Evolutionary conservation across 2,113 vertebrate species (phyloP).

Genomic region (Bos indicus): DNA sequence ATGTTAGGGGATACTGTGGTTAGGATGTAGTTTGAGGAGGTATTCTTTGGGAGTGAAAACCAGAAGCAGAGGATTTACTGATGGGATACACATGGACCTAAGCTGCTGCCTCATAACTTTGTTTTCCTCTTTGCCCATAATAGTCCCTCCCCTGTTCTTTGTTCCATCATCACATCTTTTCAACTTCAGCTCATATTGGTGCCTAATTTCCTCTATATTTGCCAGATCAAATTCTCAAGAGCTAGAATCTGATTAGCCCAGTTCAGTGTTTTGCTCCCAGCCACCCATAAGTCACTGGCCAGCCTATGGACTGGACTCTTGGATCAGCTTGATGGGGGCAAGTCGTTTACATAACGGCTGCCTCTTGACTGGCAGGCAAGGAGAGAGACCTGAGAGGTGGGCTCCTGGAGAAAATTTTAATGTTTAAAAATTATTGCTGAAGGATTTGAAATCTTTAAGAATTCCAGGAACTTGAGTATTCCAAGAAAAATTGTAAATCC

Average conservation of each 20-base stretch:
- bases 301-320: not conserved
- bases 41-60: not conserved
- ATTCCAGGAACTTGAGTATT: not conserved
- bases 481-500: not conserved
- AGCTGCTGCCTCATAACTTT: not conserved
- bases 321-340: not conserved
- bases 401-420: not conserved
- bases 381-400: not conserved
- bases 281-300: not conserved
- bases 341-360: not conserved
- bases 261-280: not conserved
- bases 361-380: not conserved
- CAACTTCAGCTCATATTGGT: not conserved
- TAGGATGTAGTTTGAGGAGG: not conserved
- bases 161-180: not conserved
- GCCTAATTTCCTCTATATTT: not conserved
- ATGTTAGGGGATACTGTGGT: not conserved
- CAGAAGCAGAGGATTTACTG: not conserved
- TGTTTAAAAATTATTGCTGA: not conserved
- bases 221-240: not conserved
- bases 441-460: conserved; percentile 8
- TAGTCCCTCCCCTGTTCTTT: not conserved
- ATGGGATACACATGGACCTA: not conserved
- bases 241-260: not conserved
- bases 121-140: not conserved